A percentile compares a stretch with the other conserved stretches of the same genome.
Evolutionary conservation across 1,140 invertebrate genomes (phyloP).

Genomic region (Ectropis grisescens): DNA sequence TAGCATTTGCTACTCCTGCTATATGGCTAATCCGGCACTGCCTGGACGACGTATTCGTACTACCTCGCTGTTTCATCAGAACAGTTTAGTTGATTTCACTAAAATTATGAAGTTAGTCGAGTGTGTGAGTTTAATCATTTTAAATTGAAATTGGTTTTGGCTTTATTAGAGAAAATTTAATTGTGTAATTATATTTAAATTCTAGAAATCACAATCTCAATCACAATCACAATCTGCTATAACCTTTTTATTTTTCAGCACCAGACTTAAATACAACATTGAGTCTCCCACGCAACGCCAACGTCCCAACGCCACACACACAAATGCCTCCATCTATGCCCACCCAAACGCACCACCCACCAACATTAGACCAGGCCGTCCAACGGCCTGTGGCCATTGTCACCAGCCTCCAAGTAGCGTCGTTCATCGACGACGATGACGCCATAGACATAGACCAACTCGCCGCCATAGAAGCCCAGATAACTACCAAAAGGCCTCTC

Average conservation of each 20-base stretch:
- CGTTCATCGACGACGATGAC: constrained; percentile 33
- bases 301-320: constrained; percentile 19
- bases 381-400: constrained; percentile 18
- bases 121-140: too few relatives aligned
- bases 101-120: too few relatives aligned
- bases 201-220: too few relatives aligned
- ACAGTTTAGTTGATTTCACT: too few relatives aligned
- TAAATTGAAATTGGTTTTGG: too few relatives aligned
- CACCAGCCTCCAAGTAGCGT: constrained; percentile 19
- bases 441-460: constrained; percentile 44
- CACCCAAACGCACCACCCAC: constrained; percentile 1
- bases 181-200: too few relatives aligned
- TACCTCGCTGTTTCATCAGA: too few relatives aligned
- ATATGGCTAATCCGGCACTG: too few relatives aligned
- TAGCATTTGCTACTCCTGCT: too few relatives aligned
- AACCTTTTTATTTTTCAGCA: constrained; percentile 12
- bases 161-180: too few relatives aligned
- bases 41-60: too few relatives aligned
- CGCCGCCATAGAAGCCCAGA: constrained; percentile 34
- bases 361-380: constrained; percentile 8
- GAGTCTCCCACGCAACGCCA: constrained; percentile 14
- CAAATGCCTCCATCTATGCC: constrained; percentile 10
- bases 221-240: too few relatives aligned
- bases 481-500: constrained; percentile 23
- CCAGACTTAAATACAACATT: constrained; percentile 17